Evolutionary conservation across 2,888 invertebrate species (phyloP).

Genomic region (Drosophila dives): DNA sequence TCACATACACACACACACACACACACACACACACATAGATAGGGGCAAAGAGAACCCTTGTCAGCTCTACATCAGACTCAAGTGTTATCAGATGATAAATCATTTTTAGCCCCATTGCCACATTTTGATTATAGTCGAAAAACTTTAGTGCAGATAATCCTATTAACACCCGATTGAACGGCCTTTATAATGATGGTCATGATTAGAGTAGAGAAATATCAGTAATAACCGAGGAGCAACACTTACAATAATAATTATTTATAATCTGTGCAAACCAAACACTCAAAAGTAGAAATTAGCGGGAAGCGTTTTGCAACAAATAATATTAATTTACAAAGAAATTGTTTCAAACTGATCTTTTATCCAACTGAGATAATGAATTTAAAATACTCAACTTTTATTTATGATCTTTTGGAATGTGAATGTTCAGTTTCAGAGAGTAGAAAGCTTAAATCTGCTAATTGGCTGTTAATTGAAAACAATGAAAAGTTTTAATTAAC

Average conservation of each 20-base stretch:
- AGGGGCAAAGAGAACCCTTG: constrained; percentile 40
- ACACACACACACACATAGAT: constrained; percentile 2
- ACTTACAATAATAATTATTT: not conserved
- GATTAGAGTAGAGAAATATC: not conserved
- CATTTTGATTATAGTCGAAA: constrained; percentile 26
- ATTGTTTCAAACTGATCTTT: not conserved
- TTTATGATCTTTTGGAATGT: not conserved
- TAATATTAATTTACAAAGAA: not conserved
- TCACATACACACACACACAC: constrained; percentile 21
- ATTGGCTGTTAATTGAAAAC: constrained; percentile 57
- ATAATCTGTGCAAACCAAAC: not conserved
- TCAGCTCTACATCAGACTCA: constrained; percentile 55
- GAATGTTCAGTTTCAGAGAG: not conserved
- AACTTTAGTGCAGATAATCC: constrained; percentile 75
- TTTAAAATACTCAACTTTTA: not conserved
- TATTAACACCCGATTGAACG: constrained; percentile 50
- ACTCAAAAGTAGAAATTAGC: no score
- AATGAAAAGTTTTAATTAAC: constrained; percentile 50
- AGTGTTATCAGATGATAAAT: constrained; percentile 72
- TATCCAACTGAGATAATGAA: not conserved
- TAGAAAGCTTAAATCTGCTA: constrained; percentile 47
- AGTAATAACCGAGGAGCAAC: not conserved
- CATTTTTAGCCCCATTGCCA: constrained; percentile 45
- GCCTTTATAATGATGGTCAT: constrained; percentile 6
- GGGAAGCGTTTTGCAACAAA: not conserved